Conservation (phyloP, 1,140 invertebrate species). For the Anadara kagoshimensis region DNA sequence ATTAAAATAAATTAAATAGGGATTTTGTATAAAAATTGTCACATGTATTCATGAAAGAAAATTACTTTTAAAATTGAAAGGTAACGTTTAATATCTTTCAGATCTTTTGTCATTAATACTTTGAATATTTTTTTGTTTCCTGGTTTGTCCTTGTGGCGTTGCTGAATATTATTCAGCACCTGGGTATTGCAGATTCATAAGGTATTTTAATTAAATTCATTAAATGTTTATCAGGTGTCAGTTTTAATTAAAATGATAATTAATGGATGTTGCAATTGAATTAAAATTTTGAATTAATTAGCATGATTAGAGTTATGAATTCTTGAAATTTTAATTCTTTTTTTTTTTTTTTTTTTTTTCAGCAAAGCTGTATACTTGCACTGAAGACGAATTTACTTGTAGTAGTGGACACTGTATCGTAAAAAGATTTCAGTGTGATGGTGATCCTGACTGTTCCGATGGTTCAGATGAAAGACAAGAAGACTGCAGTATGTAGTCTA, state of each 20-base stretch:
- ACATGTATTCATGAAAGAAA: neutral
- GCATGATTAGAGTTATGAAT: too few species aligned
- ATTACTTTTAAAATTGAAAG: neutral
- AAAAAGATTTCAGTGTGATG: slow-evolving; percentile 49
- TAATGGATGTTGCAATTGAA: too few species aligned
- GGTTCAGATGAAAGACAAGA: slow-evolving; percentile 45
- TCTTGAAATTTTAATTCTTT: neutral
- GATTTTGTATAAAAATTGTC: neutral
- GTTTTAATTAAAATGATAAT: too few species aligned
- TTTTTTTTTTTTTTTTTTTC: neutral
- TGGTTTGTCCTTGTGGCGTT: too few species aligned
- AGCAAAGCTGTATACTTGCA: slow-evolving; percentile 13
- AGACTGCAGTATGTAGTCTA: neutral
- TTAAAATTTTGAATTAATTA: too few species aligned
- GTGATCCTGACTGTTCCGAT: slow-evolving; percentile 54
- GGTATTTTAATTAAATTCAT: too few species aligned
- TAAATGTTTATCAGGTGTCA: too few species aligned
- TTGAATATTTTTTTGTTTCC: neutral
- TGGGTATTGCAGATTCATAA: too few species aligned
- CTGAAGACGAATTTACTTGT: slow-evolving; percentile 41
- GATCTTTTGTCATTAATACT: too few species aligned
- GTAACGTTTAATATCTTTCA: neutral
- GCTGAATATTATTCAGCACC: too few species aligned
- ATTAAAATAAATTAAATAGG: neutral
- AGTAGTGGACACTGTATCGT: slow-evolving; percentile 41